Conservation (phyloP, 1,140 invertebrate species). For the Acromyrmex heyeri region DNA sequence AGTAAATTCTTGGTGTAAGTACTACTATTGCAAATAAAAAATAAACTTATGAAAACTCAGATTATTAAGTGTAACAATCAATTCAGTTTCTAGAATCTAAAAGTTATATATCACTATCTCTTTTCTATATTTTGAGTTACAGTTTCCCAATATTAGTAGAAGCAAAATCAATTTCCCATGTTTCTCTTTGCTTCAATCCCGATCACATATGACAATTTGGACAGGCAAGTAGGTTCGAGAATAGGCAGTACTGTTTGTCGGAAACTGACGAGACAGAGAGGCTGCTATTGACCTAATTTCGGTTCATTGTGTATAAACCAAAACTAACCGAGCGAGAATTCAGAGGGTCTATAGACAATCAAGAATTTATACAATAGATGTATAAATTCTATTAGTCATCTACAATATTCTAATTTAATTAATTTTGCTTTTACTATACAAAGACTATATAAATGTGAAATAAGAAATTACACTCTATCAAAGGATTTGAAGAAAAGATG, state of each 20-base stretch:
- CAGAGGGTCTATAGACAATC: conserved; percentile 17
- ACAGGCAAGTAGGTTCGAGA: conserved; percentile 46
- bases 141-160: conserved; percentile 45
- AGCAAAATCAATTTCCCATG: conserved; percentile 54
- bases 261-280: conserved; percentile 56
- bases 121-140: conserved; percentile 20
- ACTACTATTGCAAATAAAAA: background rate
- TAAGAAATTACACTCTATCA: background rate
- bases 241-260: conserved; percentile 53
- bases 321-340: conserved; percentile 59
- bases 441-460: conserved; percentile 1
- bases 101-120: background rate
- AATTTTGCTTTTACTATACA: conserved; percentile 1
- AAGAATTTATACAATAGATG: background rate
- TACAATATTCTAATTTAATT: conserved; percentile 11
- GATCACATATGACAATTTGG: conserved; percentile 61
- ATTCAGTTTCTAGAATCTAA: background rate
- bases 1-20: too few species aligned
- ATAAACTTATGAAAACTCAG: conserved; percentile 1
- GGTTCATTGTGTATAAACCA: conserved; percentile 60
- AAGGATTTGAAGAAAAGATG: background rate
- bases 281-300: conserved; percentile 61
- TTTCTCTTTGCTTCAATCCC: conserved; percentile 59
- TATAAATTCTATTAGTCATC: conserved; percentile 8
- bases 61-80: background rate